Evolutionary conservation across 2,888 invertebrate genomes (phyloP), one percentile per base, ranked within the genome.

Genomic region (Dryocosmus kuriphilus): DNA sequence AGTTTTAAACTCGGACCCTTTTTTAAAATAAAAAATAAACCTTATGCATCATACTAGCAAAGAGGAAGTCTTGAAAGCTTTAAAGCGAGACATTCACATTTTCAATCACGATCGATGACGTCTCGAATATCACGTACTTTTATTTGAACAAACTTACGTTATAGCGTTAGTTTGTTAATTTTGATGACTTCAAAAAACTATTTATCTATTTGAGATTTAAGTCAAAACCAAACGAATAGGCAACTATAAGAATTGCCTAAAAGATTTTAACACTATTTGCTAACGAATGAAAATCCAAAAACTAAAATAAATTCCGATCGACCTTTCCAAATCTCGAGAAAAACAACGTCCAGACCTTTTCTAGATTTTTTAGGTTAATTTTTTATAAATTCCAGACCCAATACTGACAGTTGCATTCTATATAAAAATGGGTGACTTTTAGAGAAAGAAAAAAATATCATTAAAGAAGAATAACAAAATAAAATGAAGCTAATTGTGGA

Each of bases 151-250:
- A 65, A 65, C 65, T 41, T 38, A 38, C 38, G 38, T 38, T n/a
- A n/a, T 65, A 65, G 65, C 38, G 41, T 65, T 65, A 65, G 65
- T 22, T 65, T 65, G 65, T n/a, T 65, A 41, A 65, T 65, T 65
- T 65, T 65, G 24, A 22, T 9, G 41, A 65, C 65, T 41, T 65
- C 24, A 41, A 65, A 65, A 24, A 65, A 65, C 35, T 38, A 38
- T 41, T 35, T 65, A 9, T 65, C 65, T 65, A 41, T 65, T 65
- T 65, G 41, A 38, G 14, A 65, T 16, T 65, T 16, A 38, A 41
- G 22, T 41, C n/a, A n/a, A n/a, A n/a, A n/a, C n/a, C n/a, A n/a
- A n/a, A 35, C 38, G 38, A 38, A 41, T 65, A 41, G 11, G 38
- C 22, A 41, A 65, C 24, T n/a, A n/a, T 22, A 51, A 51, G 19